Percentiles rank a stretch among this genome's conserved stretches.
These are phyloP conservation scores for Carpatolechia fugitivella DNA, from an alignment of 2,888 invertebrate genomes.

Conservation along the genomic window DNA sequence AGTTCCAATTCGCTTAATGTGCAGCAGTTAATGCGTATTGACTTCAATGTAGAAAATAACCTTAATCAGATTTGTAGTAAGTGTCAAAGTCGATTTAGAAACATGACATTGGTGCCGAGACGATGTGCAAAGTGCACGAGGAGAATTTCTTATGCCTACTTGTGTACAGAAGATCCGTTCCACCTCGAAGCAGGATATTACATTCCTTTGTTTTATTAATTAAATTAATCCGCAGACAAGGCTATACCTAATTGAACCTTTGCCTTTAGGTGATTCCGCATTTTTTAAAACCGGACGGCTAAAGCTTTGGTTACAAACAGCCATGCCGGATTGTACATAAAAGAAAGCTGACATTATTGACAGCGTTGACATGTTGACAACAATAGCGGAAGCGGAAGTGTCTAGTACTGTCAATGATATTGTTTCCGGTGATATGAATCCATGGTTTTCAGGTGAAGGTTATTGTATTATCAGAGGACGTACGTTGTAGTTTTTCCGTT, in stretches of 20 bases:
- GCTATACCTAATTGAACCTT: slow-evolving; percentile 24
- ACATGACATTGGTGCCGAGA: too few relatives aligned
- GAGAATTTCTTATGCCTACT: slow-evolving; percentile 38
- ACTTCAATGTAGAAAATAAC: too few relatives aligned
- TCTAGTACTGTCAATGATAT: slow-evolving; percentile 41
- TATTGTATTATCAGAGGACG: background rate
- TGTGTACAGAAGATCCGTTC: slow-evolving; percentile 29
- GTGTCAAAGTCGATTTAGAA: too few relatives aligned
- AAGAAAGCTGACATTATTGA: slow-evolving; percentile 55
- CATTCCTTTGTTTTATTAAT: slow-evolving; percentile 30
- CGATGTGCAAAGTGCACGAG: slow-evolving; percentile 36
- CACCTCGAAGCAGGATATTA: slow-evolving; percentile 27
- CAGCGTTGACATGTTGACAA: slow-evolving; percentile 45
- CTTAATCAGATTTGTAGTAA: too few relatives aligned
- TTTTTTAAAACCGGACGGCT: slow-evolving; percentile 29
- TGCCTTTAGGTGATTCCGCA: slow-evolving; percentile 26
- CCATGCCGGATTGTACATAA: slow-evolving; percentile 25
- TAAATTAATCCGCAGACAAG: slow-evolving; percentile 28
- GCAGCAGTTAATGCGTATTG: too few relatives aligned
- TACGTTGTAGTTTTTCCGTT: too few relatives aligned
- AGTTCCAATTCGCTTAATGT: too few relatives aligned
- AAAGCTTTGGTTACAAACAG: background rate
- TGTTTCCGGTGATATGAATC: slow-evolving; percentile 45
- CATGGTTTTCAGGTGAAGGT: slow-evolving; percentile 51
- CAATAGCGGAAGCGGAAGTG: slow-evolving; percentile 62